phyloP scores from a whole-genome alignment of 2,888 invertebrate species.

The Drosophila colorata region DNA sequence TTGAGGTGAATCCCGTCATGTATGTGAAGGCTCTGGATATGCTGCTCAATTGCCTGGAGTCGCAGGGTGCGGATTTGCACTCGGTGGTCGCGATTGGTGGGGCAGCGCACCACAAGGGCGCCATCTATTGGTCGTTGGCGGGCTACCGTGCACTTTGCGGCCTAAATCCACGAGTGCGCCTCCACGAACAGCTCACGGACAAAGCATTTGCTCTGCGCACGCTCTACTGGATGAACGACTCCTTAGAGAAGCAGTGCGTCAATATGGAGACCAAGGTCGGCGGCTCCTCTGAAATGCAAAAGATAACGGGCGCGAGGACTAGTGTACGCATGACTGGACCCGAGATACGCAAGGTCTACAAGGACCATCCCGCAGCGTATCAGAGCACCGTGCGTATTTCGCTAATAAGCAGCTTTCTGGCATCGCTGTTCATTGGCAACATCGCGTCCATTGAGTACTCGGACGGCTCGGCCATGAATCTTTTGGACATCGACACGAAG shows the following conservation, averaged over 20 bases:
- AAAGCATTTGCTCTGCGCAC: slow-evolving; percentile 35
- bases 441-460: slow-evolving; percentile 60
- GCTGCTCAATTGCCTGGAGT: slow-evolving; percentile 91
- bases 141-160: slow-evolving; percentile 62
- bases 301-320: slow-evolving; percentile 51
- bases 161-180: slow-evolving; percentile 16
- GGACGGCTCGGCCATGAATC: slow-evolving; percentile 54
- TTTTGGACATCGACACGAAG: slow-evolving; percentile 91
- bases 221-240: slow-evolving; percentile 24
- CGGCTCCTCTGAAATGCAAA: slow-evolving; percentile 6
- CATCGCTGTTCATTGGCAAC: slow-evolving; percentile 58
- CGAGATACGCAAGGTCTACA: slow-evolving; percentile 46
- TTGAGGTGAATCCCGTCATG: slow-evolving; percentile 92
- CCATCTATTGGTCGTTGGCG: slow-evolving; percentile 57
- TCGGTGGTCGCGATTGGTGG: slow-evolving; percentile 89
- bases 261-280: slow-evolving; percentile 48
- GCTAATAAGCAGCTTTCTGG: slow-evolving; percentile 58
- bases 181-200: slow-evolving; percentile 61
- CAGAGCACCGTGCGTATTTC: slow-evolving; percentile 51
- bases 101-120: slow-evolving; percentile 51
- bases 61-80: slow-evolving; percentile 92
- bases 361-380: slow-evolving; percentile 29
- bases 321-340: slow-evolving; percentile 41
- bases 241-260: slow-evolving; percentile 10
- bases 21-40: slow-evolving; percentile 98